phyloP scores from a whole-genome alignment of 1,140 invertebrate species.

The Pachyrhynchus sulphureomaculatus region DNA sequence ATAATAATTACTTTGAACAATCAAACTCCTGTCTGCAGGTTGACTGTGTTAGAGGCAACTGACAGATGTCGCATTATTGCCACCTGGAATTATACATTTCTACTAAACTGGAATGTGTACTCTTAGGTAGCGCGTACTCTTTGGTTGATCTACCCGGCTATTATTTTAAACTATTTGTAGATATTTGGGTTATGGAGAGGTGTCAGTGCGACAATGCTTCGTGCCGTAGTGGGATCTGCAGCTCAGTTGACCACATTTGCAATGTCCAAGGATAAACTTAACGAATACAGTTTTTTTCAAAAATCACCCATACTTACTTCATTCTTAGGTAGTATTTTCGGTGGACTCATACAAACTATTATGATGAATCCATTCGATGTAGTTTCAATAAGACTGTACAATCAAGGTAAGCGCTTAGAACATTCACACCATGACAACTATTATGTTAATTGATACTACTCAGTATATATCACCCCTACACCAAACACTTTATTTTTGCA shows the following conservation, averaged over 20 bases:
- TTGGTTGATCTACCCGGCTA: no score
- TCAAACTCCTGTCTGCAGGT: no score
- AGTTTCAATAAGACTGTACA: slow-evolving; percentile 85
- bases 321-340: slow-evolving; percentile 74
- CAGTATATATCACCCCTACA: no score
- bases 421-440: no score
- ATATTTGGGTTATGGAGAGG: slow-evolving; percentile 75
- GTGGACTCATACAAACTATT: slow-evolving; percentile 80
- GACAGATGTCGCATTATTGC: no score
- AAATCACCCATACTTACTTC: slow-evolving; percentile 66
- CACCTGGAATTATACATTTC: no score
- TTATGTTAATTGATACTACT: no score
- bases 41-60: no score
- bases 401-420: slow-evolving; percentile 68
- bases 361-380: slow-evolving; percentile 91
- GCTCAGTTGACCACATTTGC: slow-evolving; percentile 85
- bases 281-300: slow-evolving; percentile 57
- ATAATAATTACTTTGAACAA: no score
- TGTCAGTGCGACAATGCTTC: slow-evolving; percentile 69
- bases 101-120: no score
- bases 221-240: slow-evolving; percentile 80
- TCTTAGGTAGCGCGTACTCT: no score
- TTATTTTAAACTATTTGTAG: slow-evolving; percentile 27
- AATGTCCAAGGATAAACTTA: slow-evolving; percentile 64
- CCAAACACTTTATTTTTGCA: no score